A percentile compares a stretch with the other conserved stretches of the same genome.
Evolutionary conservation across 2,888 invertebrate species (phyloP).

Genomic region (Caenorhabditis parvicauda): DNA sequence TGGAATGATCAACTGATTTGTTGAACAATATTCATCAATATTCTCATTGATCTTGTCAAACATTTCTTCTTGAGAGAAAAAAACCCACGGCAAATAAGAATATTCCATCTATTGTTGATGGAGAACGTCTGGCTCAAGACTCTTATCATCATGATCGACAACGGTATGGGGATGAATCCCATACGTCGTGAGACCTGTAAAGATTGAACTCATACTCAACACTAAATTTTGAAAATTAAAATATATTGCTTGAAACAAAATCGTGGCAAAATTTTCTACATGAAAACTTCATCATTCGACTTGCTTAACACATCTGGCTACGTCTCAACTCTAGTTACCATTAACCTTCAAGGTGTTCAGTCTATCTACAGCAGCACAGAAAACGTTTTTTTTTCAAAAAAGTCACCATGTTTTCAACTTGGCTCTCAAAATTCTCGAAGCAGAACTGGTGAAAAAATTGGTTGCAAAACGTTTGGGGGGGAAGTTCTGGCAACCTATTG

Average conservation of each 20-base stretch:
- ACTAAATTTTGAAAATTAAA: neutral
- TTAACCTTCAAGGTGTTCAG: too few species aligned
- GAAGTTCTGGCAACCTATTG: too few species aligned
- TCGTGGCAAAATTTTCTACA: too few species aligned
- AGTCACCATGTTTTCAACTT: too few species aligned
- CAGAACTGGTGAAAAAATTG: too few species aligned
- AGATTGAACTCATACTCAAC: constrained; percentile 65
- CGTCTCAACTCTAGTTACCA: too few species aligned
- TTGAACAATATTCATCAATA: neutral
- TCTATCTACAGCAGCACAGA: too few species aligned
- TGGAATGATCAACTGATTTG: neutral
- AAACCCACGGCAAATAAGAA: constrained; percentile 18
- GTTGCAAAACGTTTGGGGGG: too few species aligned
- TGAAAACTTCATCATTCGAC: too few species aligned
- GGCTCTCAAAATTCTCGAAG: neutral
- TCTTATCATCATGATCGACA: constrained; percentile 86
- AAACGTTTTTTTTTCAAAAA: too few species aligned
- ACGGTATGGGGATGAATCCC: constrained; percentile 95
- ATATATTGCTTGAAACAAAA: too few species aligned
- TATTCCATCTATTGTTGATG: constrained; percentile 29
- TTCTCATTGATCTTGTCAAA: neutral
- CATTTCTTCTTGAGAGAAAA: neutral
- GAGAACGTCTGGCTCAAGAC: constrained; percentile 81
- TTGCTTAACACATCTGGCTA: too few species aligned
- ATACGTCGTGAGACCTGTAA: constrained; percentile 81